Conservation (phyloP, 2,797 vertebrate genomes). For the Dipus sagitta region DNA sequence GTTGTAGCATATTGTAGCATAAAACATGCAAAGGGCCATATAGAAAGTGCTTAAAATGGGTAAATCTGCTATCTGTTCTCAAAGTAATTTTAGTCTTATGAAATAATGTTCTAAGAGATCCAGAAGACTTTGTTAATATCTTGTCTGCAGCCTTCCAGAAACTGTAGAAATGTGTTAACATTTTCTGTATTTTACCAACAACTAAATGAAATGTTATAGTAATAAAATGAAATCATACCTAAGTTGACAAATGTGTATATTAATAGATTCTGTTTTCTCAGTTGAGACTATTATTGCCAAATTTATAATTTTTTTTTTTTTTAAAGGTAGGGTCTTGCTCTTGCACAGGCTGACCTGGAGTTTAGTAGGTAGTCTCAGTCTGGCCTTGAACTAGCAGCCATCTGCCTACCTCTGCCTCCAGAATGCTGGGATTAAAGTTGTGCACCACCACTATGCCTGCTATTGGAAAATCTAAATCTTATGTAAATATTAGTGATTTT, state of each 20-base stretch:
- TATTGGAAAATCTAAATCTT: background rate
- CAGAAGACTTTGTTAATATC: background rate
- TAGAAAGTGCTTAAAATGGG: background rate
- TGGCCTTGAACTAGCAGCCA: too few species aligned
- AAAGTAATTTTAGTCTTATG: background rate
- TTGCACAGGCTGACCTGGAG: too few species aligned
- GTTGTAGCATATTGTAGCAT: background rate
- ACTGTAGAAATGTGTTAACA: background rate
- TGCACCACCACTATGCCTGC: too few species aligned
- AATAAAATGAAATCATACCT: background rate
- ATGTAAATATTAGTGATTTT: background rate
- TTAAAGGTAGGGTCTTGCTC: too few species aligned
- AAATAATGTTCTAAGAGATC: background rate
- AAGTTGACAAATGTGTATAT: background rate
- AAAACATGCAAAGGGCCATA: background rate
- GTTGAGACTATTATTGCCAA: background rate
- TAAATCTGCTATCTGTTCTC: background rate
- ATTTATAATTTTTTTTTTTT: background rate
- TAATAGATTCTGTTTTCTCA: background rate
- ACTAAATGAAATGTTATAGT: background rate
- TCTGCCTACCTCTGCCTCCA: too few species aligned
- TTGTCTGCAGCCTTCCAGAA: background rate
- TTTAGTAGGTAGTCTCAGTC: too few species aligned
- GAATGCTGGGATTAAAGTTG: too few species aligned
- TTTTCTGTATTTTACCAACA: slow-evolving; percentile 29